These are phyloP conservation scores for Gobio occitaniae DNA, from an alignment of 2,797 vertebrate genomes.

Conservation along the genomic window DNA sequence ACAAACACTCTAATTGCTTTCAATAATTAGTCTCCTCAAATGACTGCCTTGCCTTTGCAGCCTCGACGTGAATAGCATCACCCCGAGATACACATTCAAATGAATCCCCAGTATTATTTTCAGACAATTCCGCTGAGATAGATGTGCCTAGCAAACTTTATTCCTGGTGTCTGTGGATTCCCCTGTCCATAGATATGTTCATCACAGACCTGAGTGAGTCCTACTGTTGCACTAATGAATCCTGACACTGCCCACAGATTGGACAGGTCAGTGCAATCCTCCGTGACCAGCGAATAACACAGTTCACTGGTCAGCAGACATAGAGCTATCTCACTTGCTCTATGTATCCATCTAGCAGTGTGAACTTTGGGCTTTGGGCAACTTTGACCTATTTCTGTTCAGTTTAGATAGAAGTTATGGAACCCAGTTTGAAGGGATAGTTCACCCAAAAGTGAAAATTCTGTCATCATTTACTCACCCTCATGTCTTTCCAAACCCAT, in stretches of 20 bases:
- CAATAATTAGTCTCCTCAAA: constrained; percentile 47
- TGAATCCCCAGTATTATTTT: neutral
- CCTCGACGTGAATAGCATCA: neutral
- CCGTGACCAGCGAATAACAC: constrained; percentile 44
- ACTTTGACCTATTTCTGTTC: neutral
- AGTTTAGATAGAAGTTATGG: constrained; percentile 10
- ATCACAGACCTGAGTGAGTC: constrained; percentile 45
- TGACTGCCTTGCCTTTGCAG: constrained; percentile 31
- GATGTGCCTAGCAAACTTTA: constrained; percentile 5
- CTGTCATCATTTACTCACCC: too few relatives aligned
- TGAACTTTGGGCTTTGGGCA: constrained; percentile 29
- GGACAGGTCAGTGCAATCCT: constrained; percentile 48
- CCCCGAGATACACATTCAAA: constrained; percentile 13
- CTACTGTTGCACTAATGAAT: constrained; percentile 52
- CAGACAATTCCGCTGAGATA: neutral
- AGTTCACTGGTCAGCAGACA: constrained; percentile 46
- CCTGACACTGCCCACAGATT: constrained; percentile 37
- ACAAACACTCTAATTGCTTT: constrained; percentile 52
- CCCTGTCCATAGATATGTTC: constrained; percentile 29
- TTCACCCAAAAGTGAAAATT: too few relatives aligned
- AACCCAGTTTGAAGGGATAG: neutral
- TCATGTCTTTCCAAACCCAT: too few relatives aligned
- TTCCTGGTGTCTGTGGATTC: neutral
- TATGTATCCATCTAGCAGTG: constrained; percentile 11
- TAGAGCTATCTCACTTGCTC: constrained; percentile 35